Evolutionary conservation across 2,113 vertebrate genomes (phyloP).

Genomic region (Ceuthmochares aereus): DNA sequence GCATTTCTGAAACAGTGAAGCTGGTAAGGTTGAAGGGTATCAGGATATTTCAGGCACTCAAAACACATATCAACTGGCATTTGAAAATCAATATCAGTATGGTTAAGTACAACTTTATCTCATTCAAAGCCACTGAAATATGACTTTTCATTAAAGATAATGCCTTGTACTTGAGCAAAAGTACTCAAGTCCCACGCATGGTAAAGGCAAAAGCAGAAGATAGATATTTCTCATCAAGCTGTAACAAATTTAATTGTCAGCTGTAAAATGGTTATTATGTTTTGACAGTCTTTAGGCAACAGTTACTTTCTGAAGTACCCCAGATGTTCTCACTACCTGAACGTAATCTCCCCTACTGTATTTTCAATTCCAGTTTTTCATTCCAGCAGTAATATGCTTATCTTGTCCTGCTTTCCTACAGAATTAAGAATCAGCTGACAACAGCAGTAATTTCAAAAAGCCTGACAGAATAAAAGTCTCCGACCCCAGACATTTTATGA

Average conservation of each 20-base stretch:
- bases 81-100: background rate
- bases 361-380: background rate
- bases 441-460: background rate
- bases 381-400: rapidly evolving
- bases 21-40: background rate
- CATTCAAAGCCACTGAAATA: background rate
- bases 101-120: background rate
- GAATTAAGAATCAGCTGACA: background rate
- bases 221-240: background rate
- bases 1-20: background rate
- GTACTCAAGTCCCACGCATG: rapidly evolving
- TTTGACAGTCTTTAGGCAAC: background rate
- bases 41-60: background rate
- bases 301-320: background rate
- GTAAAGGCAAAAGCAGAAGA: background rate
- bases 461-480: background rate
- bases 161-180: background rate
- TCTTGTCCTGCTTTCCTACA: background rate
- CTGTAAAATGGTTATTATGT: background rate
- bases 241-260: background rate
- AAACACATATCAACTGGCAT: background rate
- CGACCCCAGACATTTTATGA: background rate
- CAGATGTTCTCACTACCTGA: background rate
- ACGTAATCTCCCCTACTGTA: background rate
- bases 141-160: background rate